A percentile compares a stretch with the other conserved stretches of the same genome.
Evolutionary conservation across 1,140 invertebrate species (phyloP).

Genomic region (Elymnias hypermnestra): DNA sequence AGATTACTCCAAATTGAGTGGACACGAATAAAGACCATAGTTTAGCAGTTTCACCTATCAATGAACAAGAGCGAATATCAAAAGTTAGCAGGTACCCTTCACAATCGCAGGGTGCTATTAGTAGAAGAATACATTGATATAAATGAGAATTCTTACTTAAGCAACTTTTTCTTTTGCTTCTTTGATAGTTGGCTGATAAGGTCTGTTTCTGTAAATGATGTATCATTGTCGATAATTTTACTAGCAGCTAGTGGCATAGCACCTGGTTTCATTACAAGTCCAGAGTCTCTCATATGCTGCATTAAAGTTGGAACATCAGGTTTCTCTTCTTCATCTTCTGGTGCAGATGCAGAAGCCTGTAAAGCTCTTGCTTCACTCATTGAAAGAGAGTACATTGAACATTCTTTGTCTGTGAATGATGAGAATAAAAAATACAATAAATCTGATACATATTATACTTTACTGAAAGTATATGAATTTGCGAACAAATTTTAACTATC

Average conservation of each 20-base stretch:
- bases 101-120: too few species aligned
- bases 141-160: slow-evolving; percentile 81
- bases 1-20: too few species aligned
- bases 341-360: slow-evolving; percentile 77
- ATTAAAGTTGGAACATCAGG: slow-evolving; percentile 83
- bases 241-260: slow-evolving; percentile 72
- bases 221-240: slow-evolving; percentile 73
- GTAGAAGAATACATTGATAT: too few species aligned
- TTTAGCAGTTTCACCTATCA: too few species aligned
- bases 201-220: slow-evolving; percentile 80
- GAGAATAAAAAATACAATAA: too few species aligned
- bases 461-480: too few species aligned
- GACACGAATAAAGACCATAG: too few species aligned
- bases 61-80: too few species aligned
- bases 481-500: too few species aligned
- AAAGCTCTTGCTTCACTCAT: slow-evolving; percentile 80
- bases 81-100: too few species aligned
- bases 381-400: slow-evolving; percentile 93
- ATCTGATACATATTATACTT: too few species aligned
- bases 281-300: slow-evolving; percentile 94
- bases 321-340: slow-evolving; percentile 77
- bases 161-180: slow-evolving; percentile 93
- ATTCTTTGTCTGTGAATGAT: slow-evolving; percentile 93
- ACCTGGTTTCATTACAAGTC: slow-evolving; percentile 90
- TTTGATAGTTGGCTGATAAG: slow-evolving; percentile 90